A percentile compares a stretch with the other conserved stretches of the same genome.
Conservation (phyloP, 1,140 invertebrate species). For the Drosophila pachea region DNA sequence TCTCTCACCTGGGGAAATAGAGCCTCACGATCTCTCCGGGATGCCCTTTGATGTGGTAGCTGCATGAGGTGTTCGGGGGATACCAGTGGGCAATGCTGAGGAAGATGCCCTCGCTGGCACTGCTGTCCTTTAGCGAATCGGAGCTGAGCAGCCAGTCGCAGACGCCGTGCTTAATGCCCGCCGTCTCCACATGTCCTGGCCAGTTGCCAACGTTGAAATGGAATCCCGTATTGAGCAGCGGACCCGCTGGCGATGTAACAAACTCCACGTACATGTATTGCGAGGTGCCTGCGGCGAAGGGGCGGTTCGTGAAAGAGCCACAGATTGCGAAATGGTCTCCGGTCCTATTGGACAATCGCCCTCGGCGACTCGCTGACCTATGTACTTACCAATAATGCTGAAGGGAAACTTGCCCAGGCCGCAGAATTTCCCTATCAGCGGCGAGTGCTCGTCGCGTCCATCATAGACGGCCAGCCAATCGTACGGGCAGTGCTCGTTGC, state of each 20-base stretch:
- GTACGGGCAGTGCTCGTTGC: slow-evolving; percentile 91
- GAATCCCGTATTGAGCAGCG: slow-evolving; percentile 93
- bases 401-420: slow-evolving; percentile 96
- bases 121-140: slow-evolving; percentile 86
- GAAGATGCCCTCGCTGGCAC: slow-evolving; percentile 91
- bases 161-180: slow-evolving; percentile 89
- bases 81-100: slow-evolving; percentile 95
- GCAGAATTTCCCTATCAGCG: slow-evolving; percentile 94
- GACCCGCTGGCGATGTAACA: slow-evolving; percentile 92
- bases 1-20: slow-evolving; percentile 89
- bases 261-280: slow-evolving; percentile 94
- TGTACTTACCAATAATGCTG: slow-evolving; percentile 87
- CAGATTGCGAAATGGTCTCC: slow-evolving; percentile 11
- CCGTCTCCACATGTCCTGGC: slow-evolving; percentile 93
- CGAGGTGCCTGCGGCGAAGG: slow-evolving; percentile 82
- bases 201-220: slow-evolving; percentile 96
- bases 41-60: slow-evolving; percentile 90
- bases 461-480: slow-evolving; percentile 95
- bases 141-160: slow-evolving; percentile 93
- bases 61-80: slow-evolving; percentile 93
- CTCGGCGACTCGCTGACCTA: neutral
- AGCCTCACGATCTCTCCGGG: slow-evolving; percentile 91
- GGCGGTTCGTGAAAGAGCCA: too few species aligned
- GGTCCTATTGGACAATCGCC: too few species aligned
- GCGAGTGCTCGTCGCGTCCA: slow-evolving; percentile 90